Base-by-base conservation (phyloP, 1,140 invertebrate species). In the Macrostomum lignano region DNA sequence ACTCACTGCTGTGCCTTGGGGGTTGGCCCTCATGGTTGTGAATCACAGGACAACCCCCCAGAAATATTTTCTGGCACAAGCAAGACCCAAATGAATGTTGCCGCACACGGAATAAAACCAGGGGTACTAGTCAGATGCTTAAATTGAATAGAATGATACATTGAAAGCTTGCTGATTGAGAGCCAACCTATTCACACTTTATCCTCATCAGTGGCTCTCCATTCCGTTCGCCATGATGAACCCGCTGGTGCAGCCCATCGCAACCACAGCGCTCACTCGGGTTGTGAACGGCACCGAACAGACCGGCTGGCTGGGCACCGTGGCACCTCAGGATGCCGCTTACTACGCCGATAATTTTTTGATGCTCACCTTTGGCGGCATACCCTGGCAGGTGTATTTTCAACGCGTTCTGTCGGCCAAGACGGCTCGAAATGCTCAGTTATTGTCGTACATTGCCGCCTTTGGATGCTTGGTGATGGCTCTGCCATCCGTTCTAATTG, bases 321-420 rank as follows among this genome's bases (percentile, higher is more conserved):
- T 93, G 3, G 64, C 71, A 6, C 52, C 67, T 0, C 54, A 66
- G 4, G 69, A 75, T 36, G 68, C 72, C 25, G 77, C 73, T 49
- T 67, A 65, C 31, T 96, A 91, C 51, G 47, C 82, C 15, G 88
- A 96, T 60, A 72, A 75, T 40, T 78, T 74, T 17, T 60, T 96
- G 33, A 62, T 96, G 29, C 64, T 94, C 6, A 65, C 91, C 25
- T 88, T 93, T 46, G 88, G 88, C 6, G 88, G 88, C 17, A 93
- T 96, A 44, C 88, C 88, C 0, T 96, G 88, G 88, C 79, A 86
- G 67, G 71, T 72, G n/a, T 37, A 25, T n/a, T 39, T 29, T 11
- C 88, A 96, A 62, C 61, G 88, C 24, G 86, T 96, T 0, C 58
- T 96, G 33, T 91, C 82, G 22, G 81, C 78, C 40, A 84, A 82